These are phyloP conservation scores for Emmelina monodactyla DNA, from an alignment of 2,888 invertebrate genomes.

Conservation along the genomic window DNA sequence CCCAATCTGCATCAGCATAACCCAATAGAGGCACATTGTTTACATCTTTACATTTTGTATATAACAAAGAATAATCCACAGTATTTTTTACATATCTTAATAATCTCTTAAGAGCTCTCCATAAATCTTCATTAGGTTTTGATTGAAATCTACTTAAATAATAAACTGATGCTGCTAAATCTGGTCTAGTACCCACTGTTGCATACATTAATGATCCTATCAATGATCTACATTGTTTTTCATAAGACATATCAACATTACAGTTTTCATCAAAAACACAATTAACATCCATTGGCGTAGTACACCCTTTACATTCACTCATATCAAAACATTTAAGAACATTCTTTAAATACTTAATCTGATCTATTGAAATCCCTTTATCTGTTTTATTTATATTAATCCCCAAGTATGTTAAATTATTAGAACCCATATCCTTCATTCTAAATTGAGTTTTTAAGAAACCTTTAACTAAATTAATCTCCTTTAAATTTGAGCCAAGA, in stretches of 20 bases:
- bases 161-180: slow-evolving; percentile 10
- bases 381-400: slow-evolving; percentile 4
- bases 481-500: slow-evolving; percentile 1
- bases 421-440: slow-evolving; percentile 12
- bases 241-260: slow-evolving; percentile 8
- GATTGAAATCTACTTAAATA: slow-evolving; percentile 11
- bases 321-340: slow-evolving; percentile 11
- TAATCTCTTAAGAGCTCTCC: slow-evolving; percentile 9
- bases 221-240: slow-evolving; percentile 12
- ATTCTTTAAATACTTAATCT: slow-evolving; percentile 9
- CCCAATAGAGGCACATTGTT: slow-evolving; percentile 1
- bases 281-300: slow-evolving; percentile 14
- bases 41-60: background rate
- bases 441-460: slow-evolving; percentile 9
- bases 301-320: slow-evolving; percentile 9
- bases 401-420: slow-evolving; percentile 10
- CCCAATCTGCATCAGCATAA: slow-evolving; percentile 12
- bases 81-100: slow-evolving; percentile 11
- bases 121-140: slow-evolving; percentile 8
- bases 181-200: slow-evolving; percentile 12
- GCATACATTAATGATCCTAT: slow-evolving; percentile 16
- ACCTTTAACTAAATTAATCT: slow-evolving; percentile 5
- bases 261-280: slow-evolving; percentile 8
- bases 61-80: slow-evolving; percentile 7
- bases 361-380: slow-evolving; percentile 3